phyloP scores from a whole-genome alignment of 1,140 invertebrate species.

The Drosophila jambulina region DNA sequence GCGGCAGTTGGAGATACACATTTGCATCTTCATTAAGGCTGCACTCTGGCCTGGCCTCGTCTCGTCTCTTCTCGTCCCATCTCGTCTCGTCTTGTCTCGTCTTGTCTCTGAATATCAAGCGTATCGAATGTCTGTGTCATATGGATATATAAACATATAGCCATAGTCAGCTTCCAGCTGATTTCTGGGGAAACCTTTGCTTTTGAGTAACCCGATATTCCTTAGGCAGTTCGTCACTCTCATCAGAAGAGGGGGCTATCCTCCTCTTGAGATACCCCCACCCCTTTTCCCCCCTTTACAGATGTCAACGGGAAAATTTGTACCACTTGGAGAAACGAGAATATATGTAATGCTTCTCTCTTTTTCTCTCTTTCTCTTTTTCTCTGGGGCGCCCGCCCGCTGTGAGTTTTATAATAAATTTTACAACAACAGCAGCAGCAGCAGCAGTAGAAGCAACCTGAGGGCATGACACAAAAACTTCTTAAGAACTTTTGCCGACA shows the following conservation, averaged over 20 bases:
- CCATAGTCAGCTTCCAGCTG: constrained; percentile 50
- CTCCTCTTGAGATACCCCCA: too few relatives aligned
- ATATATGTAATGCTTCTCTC: neutral
- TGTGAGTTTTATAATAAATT: constrained; percentile 75
- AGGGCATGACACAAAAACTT: constrained; percentile 74
- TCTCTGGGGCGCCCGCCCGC: constrained; percentile 52
- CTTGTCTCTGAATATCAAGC: constrained; percentile 39
- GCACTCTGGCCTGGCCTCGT: constrained; percentile 31
- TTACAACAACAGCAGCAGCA: constrained; percentile 60
- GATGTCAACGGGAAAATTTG: constrained; percentile 67
- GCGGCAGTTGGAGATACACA: constrained; percentile 43
- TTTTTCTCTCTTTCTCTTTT: neutral
- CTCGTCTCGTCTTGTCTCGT: constrained; percentile 7
- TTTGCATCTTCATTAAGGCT: constrained; percentile 79
- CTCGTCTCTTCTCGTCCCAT: constrained; percentile 6
- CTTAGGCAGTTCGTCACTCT: constrained; percentile 46
- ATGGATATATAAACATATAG: constrained; percentile 8
- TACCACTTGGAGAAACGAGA: constrained; percentile 23
- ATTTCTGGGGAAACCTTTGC: constrained; percentile 36
- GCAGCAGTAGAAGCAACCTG: constrained; percentile 46
- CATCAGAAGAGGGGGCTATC: constrained; percentile 17
- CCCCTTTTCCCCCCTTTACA: constrained; percentile 17
- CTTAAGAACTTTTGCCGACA: constrained; percentile 81
- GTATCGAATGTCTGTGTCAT: constrained; percentile 39
- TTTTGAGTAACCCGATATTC: constrained; percentile 65